Percentiles rank a stretch among this genome's conserved stretches.
These are phyloP conservation scores for Equus quagga DNA, from an alignment of 2,113 vertebrate species.

Conservation along the genomic window DNA sequence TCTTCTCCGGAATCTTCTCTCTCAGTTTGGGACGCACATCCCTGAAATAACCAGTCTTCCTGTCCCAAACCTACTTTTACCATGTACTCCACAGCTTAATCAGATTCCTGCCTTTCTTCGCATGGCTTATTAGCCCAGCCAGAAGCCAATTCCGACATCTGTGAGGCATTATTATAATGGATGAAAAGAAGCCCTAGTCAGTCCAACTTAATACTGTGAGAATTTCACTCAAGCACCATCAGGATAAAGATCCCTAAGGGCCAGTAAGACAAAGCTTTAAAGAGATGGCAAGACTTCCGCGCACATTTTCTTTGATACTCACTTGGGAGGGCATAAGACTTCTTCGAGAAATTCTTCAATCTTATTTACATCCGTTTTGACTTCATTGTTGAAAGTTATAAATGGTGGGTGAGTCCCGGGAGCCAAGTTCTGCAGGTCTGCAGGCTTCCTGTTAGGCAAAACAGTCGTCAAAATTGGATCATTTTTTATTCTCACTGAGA, in stretches of 20 bases:
- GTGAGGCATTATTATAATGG: background rate
- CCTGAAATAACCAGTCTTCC: background rate
- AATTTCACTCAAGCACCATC: background rate
- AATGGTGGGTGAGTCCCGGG: slow-evolving; percentile 99
- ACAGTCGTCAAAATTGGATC: slow-evolving; percentile 54
- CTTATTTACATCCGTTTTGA: slow-evolving; percentile 99
- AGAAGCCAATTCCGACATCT: background rate
- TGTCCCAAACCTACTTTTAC: background rate
- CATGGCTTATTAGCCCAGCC: background rate
- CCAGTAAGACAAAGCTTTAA: background rate
- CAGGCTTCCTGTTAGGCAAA: slow-evolving; percentile 93
- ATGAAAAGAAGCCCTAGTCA: background rate
- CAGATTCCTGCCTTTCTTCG: background rate
- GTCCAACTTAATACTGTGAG: background rate
- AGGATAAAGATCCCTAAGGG: background rate
- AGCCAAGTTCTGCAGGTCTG: slow-evolving; percentile 98
- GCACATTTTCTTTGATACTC: slow-evolving; percentile 78
- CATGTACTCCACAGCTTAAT: background rate
- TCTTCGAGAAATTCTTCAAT: slow-evolving; percentile 99
- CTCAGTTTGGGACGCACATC: background rate
- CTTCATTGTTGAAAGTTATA: slow-evolving; percentile 97
- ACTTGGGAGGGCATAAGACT: slow-evolving; percentile 97
- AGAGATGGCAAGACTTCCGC: background rate
- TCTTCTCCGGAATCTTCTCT: background rate
- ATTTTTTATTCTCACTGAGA: background rate